Percentiles rank a stretch among this genome's conserved stretches.
phyloP scores from a whole-genome alignment of 2,797 vertebrate genomes.

The Chelon auratus region DNA sequence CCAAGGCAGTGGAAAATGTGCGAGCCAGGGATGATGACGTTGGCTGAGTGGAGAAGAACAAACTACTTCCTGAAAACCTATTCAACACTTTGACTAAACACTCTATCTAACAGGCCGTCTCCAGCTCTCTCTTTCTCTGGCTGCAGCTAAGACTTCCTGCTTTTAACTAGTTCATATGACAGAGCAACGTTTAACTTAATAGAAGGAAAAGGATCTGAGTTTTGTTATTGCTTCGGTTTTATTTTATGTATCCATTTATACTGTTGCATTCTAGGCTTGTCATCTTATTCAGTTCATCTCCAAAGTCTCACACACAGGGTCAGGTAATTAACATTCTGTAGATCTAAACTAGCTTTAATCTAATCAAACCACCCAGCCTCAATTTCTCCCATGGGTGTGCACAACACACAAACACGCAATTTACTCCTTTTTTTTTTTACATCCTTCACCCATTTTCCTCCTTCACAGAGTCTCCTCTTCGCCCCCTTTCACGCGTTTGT shows the following conservation, averaged over 20 bases:
- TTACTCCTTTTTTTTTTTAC: not conserved
- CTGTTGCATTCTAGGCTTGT: not conserved
- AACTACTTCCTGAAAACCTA: slow-evolving; percentile 72
- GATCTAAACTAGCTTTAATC: slow-evolving; percentile 56
- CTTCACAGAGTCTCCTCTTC: not conserved
- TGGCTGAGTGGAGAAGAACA: slow-evolving; percentile 65
- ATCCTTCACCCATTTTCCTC: not conserved
- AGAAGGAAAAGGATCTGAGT: not conserved
- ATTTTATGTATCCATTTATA: too few species aligned
- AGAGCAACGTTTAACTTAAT: too few species aligned
- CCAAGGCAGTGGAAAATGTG: slow-evolving; percentile 72
- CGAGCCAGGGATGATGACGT: slow-evolving; percentile 70
- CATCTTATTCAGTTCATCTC: too few species aligned
- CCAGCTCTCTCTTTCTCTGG: not conserved
- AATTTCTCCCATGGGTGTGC: slow-evolving; percentile 9
- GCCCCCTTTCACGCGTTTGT: not conserved
- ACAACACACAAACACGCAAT: slow-evolving; percentile 11
- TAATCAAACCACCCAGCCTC: slow-evolving; percentile 54
- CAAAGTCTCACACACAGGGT: not conserved
- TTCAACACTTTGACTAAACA: slow-evolving; percentile 57
- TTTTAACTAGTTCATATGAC: slow-evolving; percentile 18
- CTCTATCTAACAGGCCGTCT: slow-evolving; percentile 32
- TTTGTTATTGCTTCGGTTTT: too few species aligned
- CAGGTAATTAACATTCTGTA: slow-evolving; percentile 58
- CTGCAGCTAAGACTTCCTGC: slow-evolving; percentile 2